These are phyloP conservation scores for Paguma larvata DNA, from an alignment of 2,797 vertebrate species.

Conservation along the genomic window DNA sequence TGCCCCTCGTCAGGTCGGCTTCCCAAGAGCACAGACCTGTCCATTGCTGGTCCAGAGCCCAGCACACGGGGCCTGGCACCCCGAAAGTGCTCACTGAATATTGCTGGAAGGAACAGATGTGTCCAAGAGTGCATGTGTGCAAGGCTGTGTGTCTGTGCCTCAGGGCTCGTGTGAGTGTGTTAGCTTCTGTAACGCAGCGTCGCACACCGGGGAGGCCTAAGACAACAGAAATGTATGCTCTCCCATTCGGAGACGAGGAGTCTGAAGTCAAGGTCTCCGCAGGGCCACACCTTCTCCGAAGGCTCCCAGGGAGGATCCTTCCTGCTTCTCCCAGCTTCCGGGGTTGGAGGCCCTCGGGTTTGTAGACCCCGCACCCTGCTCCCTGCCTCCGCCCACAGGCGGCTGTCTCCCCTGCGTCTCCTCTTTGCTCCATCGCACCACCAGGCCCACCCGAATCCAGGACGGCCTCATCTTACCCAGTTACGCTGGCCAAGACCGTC, in stretches of 20 bases:
- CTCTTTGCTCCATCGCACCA: not conserved
- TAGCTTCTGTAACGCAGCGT: not conserved
- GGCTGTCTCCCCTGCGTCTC: not conserved
- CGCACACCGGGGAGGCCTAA: accelerated
- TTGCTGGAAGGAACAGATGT: not conserved
- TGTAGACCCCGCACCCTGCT: accelerated
- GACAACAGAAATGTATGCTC: not conserved
- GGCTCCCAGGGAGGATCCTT: not conserved
- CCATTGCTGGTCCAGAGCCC: not conserved
- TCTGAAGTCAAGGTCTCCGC: not conserved
- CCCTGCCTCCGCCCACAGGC: not conserved
- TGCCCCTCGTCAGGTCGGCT: not conserved
- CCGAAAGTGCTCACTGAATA: not conserved
- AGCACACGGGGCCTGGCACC: not conserved
- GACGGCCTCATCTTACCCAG: not conserved
- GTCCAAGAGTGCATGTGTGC: not conserved
- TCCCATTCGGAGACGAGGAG: not conserved
- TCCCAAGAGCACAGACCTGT: not conserved
- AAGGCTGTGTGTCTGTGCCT: accelerated
- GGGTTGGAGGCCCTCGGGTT: not conserved
- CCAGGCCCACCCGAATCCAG: too few species aligned
- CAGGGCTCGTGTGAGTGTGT: too few species aligned
- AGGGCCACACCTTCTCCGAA: not conserved
- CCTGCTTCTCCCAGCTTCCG: not conserved
- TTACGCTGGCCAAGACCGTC: not conserved